Conservation (phyloP, 1,140 invertebrate genomes). For the Thaumetopoea pityocampa region DNA sequence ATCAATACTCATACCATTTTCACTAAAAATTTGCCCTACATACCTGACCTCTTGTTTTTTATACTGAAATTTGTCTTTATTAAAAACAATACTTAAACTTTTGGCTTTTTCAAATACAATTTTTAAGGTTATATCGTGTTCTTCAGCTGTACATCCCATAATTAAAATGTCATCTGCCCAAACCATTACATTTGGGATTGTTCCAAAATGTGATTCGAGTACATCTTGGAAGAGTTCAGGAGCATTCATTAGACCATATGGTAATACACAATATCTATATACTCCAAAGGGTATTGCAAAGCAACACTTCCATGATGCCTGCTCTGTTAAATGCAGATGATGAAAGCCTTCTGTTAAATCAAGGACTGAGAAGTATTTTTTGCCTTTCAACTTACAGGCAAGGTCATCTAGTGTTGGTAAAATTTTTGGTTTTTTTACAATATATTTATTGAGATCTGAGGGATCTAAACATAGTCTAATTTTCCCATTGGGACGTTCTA, state of each 20-base stretch:
- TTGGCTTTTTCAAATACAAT: no score
- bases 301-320: constrained; percentile 15
- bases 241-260: constrained; percentile 28
- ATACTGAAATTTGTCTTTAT: constrained; percentile 51
- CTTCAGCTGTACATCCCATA: constrained; percentile 15
- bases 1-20: constrained; percentile 41
- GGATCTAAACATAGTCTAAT: constrained; percentile 30
- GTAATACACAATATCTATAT: constrained; percentile 16
- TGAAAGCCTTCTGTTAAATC: constrained; percentile 27
- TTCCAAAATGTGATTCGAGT: constrained; percentile 19
- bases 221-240: constrained; percentile 33
- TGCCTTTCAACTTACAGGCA: constrained; percentile 8
- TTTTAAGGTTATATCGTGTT: constrained; percentile 23
- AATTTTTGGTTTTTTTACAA: constrained; percentile 18
- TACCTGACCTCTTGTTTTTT: constrained; percentile 32
- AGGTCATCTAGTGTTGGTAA: constrained; percentile 23
- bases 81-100: constrained; percentile 41
- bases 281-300: constrained; percentile 14
- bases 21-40: constrained; percentile 32
- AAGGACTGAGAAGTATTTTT: constrained; percentile 18
- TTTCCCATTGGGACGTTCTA: constrained; percentile 20
- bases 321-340: constrained; percentile 13
- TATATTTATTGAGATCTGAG: constrained; percentile 23
- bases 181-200: constrained; percentile 25
- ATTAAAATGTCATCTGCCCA: constrained; percentile 39